These are phyloP conservation scores for Riparia riparia DNA, from an alignment of 2,113 vertebrate species.

Conservation along the genomic window DNA sequence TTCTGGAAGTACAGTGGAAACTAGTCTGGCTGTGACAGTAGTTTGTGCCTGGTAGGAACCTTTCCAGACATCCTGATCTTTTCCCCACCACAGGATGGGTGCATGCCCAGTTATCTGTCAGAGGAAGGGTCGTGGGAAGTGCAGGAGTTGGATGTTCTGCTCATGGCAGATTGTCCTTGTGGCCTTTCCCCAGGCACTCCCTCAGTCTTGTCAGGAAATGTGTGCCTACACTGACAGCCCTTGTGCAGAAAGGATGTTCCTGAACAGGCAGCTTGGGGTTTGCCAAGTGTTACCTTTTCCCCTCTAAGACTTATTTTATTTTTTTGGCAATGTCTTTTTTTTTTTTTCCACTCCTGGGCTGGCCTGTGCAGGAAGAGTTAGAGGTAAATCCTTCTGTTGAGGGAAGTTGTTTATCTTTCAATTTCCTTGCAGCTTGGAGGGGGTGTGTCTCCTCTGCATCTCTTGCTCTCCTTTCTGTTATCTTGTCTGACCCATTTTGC, in stretches of 20 bases:
- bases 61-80: not conserved
- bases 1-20: not conserved
- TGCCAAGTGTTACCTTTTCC: not conserved
- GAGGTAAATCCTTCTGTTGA: not conserved
- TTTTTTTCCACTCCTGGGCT: not conserved
- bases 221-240: accelerated
- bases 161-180: not conserved
- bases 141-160: not conserved
- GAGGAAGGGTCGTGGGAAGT: not conserved
- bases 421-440: not conserved
- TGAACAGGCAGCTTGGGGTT: not conserved
- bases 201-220: accelerated
- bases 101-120: accelerated
- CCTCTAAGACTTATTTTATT: not conserved
- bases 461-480: not conserved
- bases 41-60: not conserved
- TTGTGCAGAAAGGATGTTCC: not conserved
- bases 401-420: not conserved
- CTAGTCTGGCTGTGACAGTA: not conserved
- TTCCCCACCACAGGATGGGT: not conserved
- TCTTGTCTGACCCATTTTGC: slow-evolving; percentile 21
- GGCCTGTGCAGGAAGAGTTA: not conserved
- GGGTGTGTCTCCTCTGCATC: not conserved
- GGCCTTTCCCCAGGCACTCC: not conserved
- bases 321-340: not conserved